Evolutionary conservation across 2,888 invertebrate genomes (phyloP).

Genomic region (Sipha maydis): DNA sequence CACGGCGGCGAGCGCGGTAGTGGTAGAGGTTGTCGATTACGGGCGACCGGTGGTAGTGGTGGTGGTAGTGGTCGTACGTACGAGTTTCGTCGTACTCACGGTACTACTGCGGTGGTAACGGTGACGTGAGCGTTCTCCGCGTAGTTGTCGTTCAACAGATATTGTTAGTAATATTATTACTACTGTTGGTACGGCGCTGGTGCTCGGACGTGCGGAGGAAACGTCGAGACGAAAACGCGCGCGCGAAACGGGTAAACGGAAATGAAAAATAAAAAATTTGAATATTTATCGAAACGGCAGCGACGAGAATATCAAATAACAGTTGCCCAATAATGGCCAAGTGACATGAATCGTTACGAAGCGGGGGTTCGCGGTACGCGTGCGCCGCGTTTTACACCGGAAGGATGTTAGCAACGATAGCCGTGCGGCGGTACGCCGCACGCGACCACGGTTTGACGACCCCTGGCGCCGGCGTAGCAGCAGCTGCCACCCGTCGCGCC

Average conservation of each 20-base stretch:
- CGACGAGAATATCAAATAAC: slow-evolving; percentile 56
- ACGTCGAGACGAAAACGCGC: too few relatives aligned
- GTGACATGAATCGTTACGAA: not conserved
- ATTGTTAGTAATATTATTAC: too few relatives aligned
- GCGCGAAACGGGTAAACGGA: not conserved
- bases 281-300: not conserved
- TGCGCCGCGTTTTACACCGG: slow-evolving; percentile 19
- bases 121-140: not conserved
- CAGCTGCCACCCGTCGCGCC: slow-evolving; percentile 19
- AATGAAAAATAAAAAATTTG: not conserved
- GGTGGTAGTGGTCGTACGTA: not conserved
- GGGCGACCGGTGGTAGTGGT: not conserved
- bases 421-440: not conserved
- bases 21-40: not conserved
- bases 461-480: not conserved
- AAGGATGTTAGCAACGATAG: slow-evolving; percentile 42
- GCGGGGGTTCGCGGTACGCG: not conserved
- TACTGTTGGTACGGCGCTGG: not conserved
- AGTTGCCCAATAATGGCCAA: slow-evolving; percentile 61
- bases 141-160: not conserved
- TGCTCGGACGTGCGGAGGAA: not conserved
- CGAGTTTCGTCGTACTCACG: not conserved
- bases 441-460: slow-evolving; percentile 26
- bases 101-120: not conserved
- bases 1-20: not conserved